Evolutionary conservation across 2,888 invertebrate species (phyloP).

Genomic region (Drosophila antonietae): DNA sequence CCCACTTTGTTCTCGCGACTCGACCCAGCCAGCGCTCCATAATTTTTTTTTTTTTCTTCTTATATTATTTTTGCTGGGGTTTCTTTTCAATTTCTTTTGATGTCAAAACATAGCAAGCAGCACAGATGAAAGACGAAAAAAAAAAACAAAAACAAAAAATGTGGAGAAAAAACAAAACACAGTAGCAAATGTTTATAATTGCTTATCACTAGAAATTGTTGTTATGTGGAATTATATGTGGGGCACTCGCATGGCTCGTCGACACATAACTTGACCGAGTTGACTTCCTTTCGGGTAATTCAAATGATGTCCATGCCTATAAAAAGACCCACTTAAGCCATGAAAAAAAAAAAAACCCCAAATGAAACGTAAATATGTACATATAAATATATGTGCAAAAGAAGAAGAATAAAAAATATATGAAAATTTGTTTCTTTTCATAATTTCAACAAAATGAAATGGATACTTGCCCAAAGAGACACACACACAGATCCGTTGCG

Average conservation of each 20-base stretch:
- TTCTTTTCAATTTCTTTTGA: constrained; percentile 69
- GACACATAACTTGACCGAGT: constrained; percentile 26
- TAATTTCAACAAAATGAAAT: constrained; percentile 67
- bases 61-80: constrained; percentile 39
- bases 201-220: constrained; percentile 60
- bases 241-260: constrained; percentile 41
- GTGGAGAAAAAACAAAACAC: constrained; percentile 20
- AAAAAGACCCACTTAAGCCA: constrained; percentile 32
- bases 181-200: constrained; percentile 67
- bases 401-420: not conserved
- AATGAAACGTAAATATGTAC: constrained; percentile 13
- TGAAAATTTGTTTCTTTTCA: not conserved
- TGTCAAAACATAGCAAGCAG: constrained; percentile 53
- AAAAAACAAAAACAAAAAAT: not conserved
- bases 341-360: constrained; percentile 9
- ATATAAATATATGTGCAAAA: not conserved
- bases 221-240: constrained; percentile 26
- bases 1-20: constrained; percentile 45
- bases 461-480: constrained; percentile 42
- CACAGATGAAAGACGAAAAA: constrained; percentile 10
- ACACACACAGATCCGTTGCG: constrained; percentile 6
- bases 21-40: constrained; percentile 34
- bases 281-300: constrained; percentile 48
- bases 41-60: constrained; percentile 8
- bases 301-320: constrained; percentile 48